Percentiles rank a stretch among this genome's conserved stretches.
phyloP scores from a whole-genome alignment of 1,140 invertebrate genomes.

The Nebria ingens region DNA sequence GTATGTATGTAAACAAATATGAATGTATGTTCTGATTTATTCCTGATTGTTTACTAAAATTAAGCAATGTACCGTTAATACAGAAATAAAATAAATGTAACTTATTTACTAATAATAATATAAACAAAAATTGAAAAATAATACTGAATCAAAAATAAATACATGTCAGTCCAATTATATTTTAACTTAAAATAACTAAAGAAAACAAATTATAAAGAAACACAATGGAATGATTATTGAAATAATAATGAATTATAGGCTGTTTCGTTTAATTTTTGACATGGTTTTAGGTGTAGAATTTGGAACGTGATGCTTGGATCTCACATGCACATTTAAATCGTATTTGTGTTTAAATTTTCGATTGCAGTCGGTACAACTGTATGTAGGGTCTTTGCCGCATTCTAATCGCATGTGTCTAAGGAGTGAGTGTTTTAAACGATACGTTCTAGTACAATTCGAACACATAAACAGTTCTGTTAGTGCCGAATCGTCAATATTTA shows the following conservation, averaged over 20 bases:
- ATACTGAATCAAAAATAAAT: too few relatives aligned
- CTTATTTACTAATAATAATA: too few relatives aligned
- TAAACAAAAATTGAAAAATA: too few relatives aligned
- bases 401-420: conserved; percentile 54
- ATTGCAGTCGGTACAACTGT: conserved; percentile 24
- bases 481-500: neutral
- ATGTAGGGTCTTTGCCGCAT: conserved; percentile 49
- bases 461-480: conserved; percentile 27
- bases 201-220: too few relatives aligned
- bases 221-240: too few relatives aligned
- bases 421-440: conserved; percentile 40
- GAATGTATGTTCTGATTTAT: too few relatives aligned
- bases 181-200: too few relatives aligned
- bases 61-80: too few relatives aligned
- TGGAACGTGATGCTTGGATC: conserved; percentile 20
- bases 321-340: conserved; percentile 28
- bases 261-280: neutral
- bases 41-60: too few relatives aligned
- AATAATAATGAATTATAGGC: neutral
- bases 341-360: conserved; percentile 33
- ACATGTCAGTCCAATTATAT: too few relatives aligned
- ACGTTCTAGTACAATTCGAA: conserved; percentile 29
- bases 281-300: neutral
- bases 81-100: too few relatives aligned
- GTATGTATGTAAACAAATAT: too few relatives aligned